A percentile compares a stretch with the other conserved stretches of the same genome.
Evolutionary conservation across 2,888 invertebrate genomes (phyloP).

Genomic region (Sminthurides aquaticus): DNA sequence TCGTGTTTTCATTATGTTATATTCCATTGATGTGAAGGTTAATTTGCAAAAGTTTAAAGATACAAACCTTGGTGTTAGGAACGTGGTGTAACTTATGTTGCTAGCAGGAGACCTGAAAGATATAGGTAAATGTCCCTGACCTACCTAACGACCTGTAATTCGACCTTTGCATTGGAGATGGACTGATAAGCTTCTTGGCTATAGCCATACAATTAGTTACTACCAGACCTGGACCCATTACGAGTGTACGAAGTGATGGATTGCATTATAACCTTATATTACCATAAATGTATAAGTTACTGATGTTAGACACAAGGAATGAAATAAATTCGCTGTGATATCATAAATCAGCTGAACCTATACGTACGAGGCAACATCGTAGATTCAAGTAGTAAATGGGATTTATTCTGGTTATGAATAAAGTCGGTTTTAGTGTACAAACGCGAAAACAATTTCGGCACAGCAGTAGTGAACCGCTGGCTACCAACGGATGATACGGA

Average conservation of each 20-base stretch:
- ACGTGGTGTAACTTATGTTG: too few relatives aligned
- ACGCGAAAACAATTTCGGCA: neutral
- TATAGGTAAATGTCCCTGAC: too few relatives aligned
- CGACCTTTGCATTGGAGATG: too few relatives aligned
- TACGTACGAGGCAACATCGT: neutral
- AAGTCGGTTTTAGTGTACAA: conserved; percentile 1
- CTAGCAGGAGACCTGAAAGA: too few relatives aligned
- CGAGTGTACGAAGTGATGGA: neutral
- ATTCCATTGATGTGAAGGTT: too few relatives aligned
- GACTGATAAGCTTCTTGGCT: too few relatives aligned
- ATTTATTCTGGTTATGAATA: conserved; percentile 1
- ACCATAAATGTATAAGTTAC: neutral
- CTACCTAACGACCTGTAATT: too few relatives aligned
- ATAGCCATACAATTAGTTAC: too few relatives aligned
- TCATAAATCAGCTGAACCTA: neutral
- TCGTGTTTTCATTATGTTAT: too few relatives aligned
- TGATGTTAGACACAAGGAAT: neutral
- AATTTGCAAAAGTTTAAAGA: too few relatives aligned
- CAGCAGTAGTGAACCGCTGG: neutral
- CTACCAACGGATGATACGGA: neutral
- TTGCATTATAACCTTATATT: neutral
- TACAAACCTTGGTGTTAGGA: too few relatives aligned
- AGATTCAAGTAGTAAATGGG: neutral
- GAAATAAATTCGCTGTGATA: neutral
- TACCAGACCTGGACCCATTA: too few relatives aligned